Percentiles rank a stretch among this genome's conserved stretches.
Evolutionary conservation across 2,113 vertebrate genomes (phyloP).

Genomic region (Blennius ocellaris): DNA sequence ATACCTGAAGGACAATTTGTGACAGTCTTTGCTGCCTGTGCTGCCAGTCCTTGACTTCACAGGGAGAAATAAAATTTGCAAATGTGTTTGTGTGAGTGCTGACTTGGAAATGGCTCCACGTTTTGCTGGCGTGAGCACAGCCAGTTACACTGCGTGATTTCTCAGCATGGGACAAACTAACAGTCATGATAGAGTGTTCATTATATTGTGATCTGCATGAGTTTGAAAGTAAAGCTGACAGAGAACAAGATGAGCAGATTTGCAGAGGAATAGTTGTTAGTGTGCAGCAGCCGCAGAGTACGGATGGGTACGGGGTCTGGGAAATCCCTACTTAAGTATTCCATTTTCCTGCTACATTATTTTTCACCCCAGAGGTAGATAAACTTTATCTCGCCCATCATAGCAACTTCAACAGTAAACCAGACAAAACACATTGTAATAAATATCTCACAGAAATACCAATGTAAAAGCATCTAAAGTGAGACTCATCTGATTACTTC

Average conservation of each 20-base stretch:
- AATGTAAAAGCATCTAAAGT: too few species aligned
- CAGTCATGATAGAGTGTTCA: neutral
- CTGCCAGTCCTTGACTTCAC: conserved; percentile 23
- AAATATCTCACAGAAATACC: too few species aligned
- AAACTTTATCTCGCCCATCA: too few species aligned
- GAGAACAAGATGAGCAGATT: conserved; percentile 31
- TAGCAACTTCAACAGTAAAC: too few species aligned
- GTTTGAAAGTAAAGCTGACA: conserved; percentile 26
- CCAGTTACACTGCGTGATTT: conserved; percentile 3
- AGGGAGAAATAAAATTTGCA: conserved; percentile 14
- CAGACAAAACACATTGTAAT: too few species aligned
- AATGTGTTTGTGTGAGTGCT: conserved; percentile 2
- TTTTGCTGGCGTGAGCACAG: conserved; percentile 7
- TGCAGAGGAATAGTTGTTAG: conserved; percentile 24
- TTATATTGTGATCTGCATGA: conserved; percentile 14
- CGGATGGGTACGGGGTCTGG: conserved; percentile 23
- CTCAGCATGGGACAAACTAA: conserved; percentile 6
- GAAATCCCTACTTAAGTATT: neutral
- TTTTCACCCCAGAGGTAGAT: too few species aligned
- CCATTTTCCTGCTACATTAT: too few species aligned
- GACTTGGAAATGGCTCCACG: conserved; percentile 1
- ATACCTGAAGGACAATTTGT: conserved; percentile 66
- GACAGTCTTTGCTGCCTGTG: conserved; percentile 43
- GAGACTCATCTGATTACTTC: too few species aligned
- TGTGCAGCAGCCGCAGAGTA: conserved; percentile 14